Conservation (phyloP, 2,113 vertebrate species). For the Hippocampus barbouri region DNA sequence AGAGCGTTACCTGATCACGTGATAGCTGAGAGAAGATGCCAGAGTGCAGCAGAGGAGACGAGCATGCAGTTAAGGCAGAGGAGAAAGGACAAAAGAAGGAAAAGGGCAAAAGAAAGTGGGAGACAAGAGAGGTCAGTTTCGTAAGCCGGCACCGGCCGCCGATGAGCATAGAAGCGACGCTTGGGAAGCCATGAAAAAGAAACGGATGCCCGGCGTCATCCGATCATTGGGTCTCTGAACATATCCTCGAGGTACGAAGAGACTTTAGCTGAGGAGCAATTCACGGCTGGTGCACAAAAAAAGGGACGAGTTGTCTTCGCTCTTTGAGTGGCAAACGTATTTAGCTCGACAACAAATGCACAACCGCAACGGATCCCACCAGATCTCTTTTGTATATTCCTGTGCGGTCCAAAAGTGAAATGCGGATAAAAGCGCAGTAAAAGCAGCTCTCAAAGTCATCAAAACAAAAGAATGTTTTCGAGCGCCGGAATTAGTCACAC, state of each 20-base stretch:
- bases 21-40: constrained; percentile 99
- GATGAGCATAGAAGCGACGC: constrained; percentile 36
- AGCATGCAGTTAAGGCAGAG: constrained; percentile 90
- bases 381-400: not conserved
- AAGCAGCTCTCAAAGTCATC: not conserved
- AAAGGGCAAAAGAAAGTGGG: constrained; percentile 51
- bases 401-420: not conserved
- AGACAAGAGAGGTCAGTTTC: constrained; percentile 72
- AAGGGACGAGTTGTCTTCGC: not conserved
- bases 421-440: not conserved
- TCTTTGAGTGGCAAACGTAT: not conserved
- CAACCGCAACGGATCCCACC: not conserved
- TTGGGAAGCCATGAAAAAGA: constrained; percentile 1
- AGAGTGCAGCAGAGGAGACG: constrained; percentile 93
- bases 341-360: not conserved
- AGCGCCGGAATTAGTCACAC: not conserved
- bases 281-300: not conserved
- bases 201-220: not conserved
- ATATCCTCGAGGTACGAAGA: not conserved
- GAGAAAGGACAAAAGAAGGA: constrained; percentile 66
- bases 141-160: constrained; percentile 55
- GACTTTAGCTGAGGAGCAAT: not conserved
- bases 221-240: not conserved
- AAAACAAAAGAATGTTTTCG: not conserved
- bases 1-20: constrained; percentile 98